These are phyloP conservation scores for Melanostoma scalare DNA, from an alignment of 2,888 invertebrate species.

Conservation along the genomic window DNA sequence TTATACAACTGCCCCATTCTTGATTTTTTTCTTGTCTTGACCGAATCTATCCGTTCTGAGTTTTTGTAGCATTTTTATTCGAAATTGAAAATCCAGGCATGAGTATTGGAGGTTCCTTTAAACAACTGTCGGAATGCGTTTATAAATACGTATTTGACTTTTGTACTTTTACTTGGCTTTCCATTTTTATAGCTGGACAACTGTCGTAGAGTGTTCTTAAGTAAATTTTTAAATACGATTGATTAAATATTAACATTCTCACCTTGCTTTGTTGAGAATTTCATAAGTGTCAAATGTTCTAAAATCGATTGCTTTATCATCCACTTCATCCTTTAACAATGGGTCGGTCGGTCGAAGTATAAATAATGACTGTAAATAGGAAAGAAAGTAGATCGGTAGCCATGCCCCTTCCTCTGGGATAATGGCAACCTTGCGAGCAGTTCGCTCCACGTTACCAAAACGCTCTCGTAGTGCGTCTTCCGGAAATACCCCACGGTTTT, in stretches of 20 bases:
- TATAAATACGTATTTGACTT: no score
- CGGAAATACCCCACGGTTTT: conserved; percentile 92
- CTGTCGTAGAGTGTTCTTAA: conserved; percentile 76
- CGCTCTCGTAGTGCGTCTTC: conserved; percentile 93
- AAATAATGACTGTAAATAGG: conserved; percentile 94
- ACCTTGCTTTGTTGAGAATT: conserved; percentile 94
- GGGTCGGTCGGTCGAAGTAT: conserved; percentile 87
- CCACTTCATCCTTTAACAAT: conserved; percentile 88
- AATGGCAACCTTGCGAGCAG: conserved; percentile 92
- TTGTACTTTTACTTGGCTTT: no score
- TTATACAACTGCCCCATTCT: no score
- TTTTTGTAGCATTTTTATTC: no score
- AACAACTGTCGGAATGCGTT: no score
- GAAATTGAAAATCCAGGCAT: no score
- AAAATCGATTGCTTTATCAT: conserved; percentile 88
- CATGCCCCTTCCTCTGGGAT: conserved; percentile 95
- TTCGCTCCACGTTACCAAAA: conserved; percentile 91
- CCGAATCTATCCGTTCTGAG: not conserved
- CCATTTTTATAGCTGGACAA: no score
- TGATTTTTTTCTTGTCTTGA: no score
- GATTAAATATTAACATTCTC: conserved; percentile 61
- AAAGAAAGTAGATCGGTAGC: conserved; percentile 91
- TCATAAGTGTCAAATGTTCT: conserved; percentile 91
- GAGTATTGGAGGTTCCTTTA: no score
- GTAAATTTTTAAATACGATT: conserved; percentile 24